A percentile compares a stretch with the other conserved stretches of the same genome.
Conservation (phyloP, 2,888 invertebrate species). For the Euplexia lucipara region DNA sequence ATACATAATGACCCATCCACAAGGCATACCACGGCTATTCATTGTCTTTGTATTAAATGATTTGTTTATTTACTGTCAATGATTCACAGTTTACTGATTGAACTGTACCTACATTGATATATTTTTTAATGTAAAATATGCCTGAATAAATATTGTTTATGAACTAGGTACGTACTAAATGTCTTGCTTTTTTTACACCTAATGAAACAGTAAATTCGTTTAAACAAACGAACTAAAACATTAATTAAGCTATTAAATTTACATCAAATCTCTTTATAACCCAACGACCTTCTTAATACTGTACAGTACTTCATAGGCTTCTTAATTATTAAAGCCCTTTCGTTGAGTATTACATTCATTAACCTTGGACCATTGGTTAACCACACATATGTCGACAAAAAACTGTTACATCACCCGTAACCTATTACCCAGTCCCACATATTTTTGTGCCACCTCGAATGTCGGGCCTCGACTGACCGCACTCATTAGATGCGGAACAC, state of each 20-base stretch:
- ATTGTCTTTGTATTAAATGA: neutral
- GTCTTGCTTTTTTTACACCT: neutral
- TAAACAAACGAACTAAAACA: neutral
- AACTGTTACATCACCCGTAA: slow-evolving; percentile 57
- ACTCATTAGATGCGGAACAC: slow-evolving; percentile 43
- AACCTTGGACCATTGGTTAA: slow-evolving; percentile 51
- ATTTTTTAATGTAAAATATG: neutral
- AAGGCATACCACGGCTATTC: neutral
- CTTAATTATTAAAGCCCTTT: slow-evolving; percentile 40
- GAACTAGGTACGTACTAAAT: neutral
- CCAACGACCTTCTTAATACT: slow-evolving; percentile 13
- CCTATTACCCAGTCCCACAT: slow-evolving; percentile 48
- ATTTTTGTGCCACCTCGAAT: slow-evolving; percentile 35
- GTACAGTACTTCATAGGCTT: slow-evolving; percentile 7
- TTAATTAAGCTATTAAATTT: slow-evolving; percentile 11
- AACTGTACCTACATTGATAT: neutral
- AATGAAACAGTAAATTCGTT: neutral
- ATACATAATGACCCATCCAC: slow-evolving; percentile 7
- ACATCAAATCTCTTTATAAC: slow-evolving; percentile 5
- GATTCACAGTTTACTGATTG: slow-evolving; percentile 9
- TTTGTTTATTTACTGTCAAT: slow-evolving; percentile 13
- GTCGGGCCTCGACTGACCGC: slow-evolving; percentile 32
- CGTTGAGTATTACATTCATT: slow-evolving; percentile 26
- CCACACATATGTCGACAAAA: slow-evolving; percentile 50
- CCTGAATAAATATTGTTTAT: neutral